phyloP scores from a whole-genome alignment of 30 jellyfish, hydroid and myxozoan genomes.

The Cassiopea andromeda region DNA sequence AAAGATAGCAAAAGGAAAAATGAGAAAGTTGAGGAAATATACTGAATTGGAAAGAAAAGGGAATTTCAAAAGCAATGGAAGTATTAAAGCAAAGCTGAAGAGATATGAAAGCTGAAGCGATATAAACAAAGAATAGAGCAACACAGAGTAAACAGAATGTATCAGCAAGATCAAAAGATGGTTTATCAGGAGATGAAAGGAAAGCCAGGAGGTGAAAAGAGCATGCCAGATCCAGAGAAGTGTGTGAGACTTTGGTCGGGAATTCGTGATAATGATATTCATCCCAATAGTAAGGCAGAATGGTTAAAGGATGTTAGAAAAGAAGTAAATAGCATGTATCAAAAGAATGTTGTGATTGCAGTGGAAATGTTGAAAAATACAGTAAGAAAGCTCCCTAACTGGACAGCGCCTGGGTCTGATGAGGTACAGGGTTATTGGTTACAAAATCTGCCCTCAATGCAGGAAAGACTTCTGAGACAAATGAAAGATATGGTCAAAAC shows the following conservation, averaged over 20 bases:
- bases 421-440: conserved; percentile 34
- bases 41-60: neutral
- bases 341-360: neutral
- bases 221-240: conserved; percentile 14
- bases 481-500: neutral
- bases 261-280: neutral
- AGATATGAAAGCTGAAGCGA: neutral
- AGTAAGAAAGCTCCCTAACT: conserved; percentile 13
- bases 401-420: conserved; percentile 53
- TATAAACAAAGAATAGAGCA: neutral
- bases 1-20: neutral
- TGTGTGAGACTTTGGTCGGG: conserved; percentile 5
- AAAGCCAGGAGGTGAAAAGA: neutral
- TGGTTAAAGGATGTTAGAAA: neutral
- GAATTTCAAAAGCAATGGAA: neutral
- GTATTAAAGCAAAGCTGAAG: neutral
- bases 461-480: conserved; percentile 7
- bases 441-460: conserved; percentile 2
- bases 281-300: conserved; percentile 17
- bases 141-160: neutral
- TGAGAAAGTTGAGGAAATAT: neutral
- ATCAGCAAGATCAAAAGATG: neutral
- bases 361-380: neutral
- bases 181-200: neutral
- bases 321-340: neutral